These are phyloP conservation scores for Drosophila pruinosa DNA, from an alignment of 1,140 invertebrate species.

Conservation along the genomic window DNA sequence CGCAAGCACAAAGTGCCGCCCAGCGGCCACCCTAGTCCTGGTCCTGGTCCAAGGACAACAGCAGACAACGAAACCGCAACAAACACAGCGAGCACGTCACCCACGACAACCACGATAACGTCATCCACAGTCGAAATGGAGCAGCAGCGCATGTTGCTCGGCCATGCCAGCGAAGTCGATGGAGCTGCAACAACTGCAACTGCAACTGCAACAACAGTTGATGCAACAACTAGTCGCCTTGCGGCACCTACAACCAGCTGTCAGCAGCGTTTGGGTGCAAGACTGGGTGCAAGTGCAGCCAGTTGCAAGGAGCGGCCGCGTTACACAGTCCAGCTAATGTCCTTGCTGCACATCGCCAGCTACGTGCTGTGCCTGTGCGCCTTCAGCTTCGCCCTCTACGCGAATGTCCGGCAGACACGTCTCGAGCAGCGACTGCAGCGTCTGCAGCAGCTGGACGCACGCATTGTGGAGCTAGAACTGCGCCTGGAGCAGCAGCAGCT, in stretches of 20 bases:
- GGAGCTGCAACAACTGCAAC: slow-evolving; percentile 26
- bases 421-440: slow-evolving; percentile 70
- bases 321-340: slow-evolving; percentile 55
- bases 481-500: slow-evolving; percentile 67
- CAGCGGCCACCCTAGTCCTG: slow-evolving; percentile 46
- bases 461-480: slow-evolving; percentile 74
- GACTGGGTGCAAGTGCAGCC: slow-evolving; percentile 28
- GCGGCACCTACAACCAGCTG: slow-evolving; percentile 44
- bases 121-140: slow-evolving; percentile 40
- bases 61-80: slow-evolving; percentile 20
- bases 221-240: slow-evolving; percentile 59
- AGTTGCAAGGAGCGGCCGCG: slow-evolving; percentile 51
- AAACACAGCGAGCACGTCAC: slow-evolving; percentile 1
- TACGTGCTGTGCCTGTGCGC: slow-evolving; percentile 79
- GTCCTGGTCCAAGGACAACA: slow-evolving; percentile 54
- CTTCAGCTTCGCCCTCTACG: slow-evolving; percentile 75
- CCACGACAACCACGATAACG: too few species aligned
- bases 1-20: slow-evolving; percentile 73
- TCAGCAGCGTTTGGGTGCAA: slow-evolving; percentile 32
- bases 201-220: neutral
- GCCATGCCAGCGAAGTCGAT: slow-evolving; percentile 33
- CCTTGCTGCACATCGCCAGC: slow-evolving; percentile 72
- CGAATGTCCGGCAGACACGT: slow-evolving; percentile 74
- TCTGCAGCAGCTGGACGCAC: slow-evolving; percentile 72
- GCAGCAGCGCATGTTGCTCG: slow-evolving; percentile 53